Evolutionary conservation across 2,888 invertebrate species (phyloP).

Genomic region (Lymantria monacha): DNA sequence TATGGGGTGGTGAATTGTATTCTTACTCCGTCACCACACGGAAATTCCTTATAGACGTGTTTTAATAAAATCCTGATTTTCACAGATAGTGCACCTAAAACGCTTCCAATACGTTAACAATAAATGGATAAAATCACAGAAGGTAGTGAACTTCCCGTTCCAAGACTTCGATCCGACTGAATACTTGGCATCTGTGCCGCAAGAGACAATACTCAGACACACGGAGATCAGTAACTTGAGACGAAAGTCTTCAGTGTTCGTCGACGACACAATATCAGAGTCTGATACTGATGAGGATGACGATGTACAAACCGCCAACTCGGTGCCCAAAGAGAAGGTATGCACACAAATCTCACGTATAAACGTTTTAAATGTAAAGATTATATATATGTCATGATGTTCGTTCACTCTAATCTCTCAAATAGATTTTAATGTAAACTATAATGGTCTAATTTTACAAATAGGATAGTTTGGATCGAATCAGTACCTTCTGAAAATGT

Average conservation of each 20-base stretch:
- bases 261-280: constrained; percentile 50
- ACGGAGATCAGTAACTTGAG: constrained; percentile 69
- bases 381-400: neutral
- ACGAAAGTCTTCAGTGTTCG: constrained; percentile 29
- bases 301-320: constrained; percentile 13
- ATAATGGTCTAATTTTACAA: too few relatives aligned
- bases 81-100: constrained; percentile 94
- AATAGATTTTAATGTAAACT: too few relatives aligned
- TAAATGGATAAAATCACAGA: constrained; percentile 97
- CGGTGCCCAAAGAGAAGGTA: constrained; percentile 19
- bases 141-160: constrained; percentile 94
- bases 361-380: neutral
- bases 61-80: neutral
- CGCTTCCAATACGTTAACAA: constrained; percentile 95
- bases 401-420: neutral
- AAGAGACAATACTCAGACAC: constrained; percentile 87
- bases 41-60: too few relatives aligned
- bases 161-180: constrained; percentile 93
- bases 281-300: constrained; percentile 45
- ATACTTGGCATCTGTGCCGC: constrained; percentile 91
- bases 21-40: too few relatives aligned
- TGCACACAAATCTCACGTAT: neutral
- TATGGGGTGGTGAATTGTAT: too few relatives aligned
- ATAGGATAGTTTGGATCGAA: too few relatives aligned
- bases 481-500: too few relatives aligned